Conservation (phyloP, 2,113 vertebrate genomes). For the Lipotes vexillifer region DNA sequence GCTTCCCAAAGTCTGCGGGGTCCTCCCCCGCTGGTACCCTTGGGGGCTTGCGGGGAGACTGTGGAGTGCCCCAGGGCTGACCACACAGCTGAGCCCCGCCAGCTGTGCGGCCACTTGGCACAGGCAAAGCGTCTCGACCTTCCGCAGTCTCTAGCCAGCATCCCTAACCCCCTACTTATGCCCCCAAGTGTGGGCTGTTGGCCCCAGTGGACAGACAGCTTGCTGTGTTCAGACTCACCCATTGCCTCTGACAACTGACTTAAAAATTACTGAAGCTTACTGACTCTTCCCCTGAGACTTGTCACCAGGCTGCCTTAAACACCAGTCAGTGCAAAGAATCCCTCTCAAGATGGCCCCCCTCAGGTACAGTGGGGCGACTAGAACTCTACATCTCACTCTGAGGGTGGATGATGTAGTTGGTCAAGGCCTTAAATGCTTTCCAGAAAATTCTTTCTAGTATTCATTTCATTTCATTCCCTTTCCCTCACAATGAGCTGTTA, state of each 20-base stretch:
- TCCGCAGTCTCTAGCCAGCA: neutral
- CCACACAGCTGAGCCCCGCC: neutral
- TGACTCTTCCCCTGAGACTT: neutral
- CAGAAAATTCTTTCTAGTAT: neutral
- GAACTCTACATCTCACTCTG: neutral
- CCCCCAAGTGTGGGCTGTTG: neutral
- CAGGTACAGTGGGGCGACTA: no score
- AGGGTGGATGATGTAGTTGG: neutral
- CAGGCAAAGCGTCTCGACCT: neutral
- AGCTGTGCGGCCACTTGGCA: neutral
- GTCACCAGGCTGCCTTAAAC: neutral
- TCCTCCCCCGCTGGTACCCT: no score
- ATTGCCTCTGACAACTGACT: neutral
- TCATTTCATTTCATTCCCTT: neutral
- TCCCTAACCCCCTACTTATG: neutral
- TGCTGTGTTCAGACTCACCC: neutral
- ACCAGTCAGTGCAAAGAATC: neutral
- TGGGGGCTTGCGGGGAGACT: no score
- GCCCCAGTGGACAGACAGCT: neutral
- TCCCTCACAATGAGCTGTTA: neutral
- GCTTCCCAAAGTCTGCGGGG: neutral
- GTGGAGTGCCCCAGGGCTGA: fast-evolving
- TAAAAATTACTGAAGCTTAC: neutral
- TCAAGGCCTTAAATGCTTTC: neutral
- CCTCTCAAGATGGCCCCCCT: neutral